Evolutionary conservation across 2,797 vertebrate species (phyloP).

Genomic region (Cryptoblepharus egeriae): DNA sequence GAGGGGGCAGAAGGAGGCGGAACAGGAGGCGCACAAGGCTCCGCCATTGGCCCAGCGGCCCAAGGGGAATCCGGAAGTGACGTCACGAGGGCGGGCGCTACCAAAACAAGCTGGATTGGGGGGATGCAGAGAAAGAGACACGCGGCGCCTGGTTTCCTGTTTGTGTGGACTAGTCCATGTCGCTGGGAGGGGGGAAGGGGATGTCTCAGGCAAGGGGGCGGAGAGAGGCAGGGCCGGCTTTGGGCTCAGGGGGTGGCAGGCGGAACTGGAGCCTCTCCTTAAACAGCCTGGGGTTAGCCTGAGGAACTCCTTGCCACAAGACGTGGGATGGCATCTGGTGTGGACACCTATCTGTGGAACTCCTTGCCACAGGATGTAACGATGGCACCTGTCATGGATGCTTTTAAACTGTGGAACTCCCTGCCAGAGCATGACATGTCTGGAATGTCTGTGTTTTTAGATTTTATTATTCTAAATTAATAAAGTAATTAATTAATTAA

Average conservation of each 20-base stretch:
- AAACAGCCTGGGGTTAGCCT: too few species aligned
- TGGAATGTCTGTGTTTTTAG: too few species aligned
- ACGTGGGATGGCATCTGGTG: too few species aligned
- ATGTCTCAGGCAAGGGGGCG: background rate
- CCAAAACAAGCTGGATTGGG: background rate
- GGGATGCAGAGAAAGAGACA: background rate
- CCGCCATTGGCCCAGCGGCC: slow-evolving; percentile 9
- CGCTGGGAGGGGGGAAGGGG: background rate
- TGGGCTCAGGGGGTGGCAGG: background rate
- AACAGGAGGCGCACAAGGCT: background rate
- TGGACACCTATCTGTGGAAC: too few species aligned
- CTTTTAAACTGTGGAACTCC: too few species aligned
- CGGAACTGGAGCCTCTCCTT: too few species aligned
- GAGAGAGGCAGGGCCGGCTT: background rate
- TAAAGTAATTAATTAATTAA: too few species aligned
- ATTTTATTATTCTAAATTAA: too few species aligned
- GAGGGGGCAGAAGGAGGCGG: background rate
- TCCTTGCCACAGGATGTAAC: too few species aligned
- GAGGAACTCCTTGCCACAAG: too few species aligned
- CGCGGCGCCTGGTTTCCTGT: background rate
- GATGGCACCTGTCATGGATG: too few species aligned
- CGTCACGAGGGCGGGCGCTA: rapidly evolving
- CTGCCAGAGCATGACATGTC: too few species aligned
- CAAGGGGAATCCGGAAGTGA: slow-evolving; percentile 12
- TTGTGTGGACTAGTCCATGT: background rate